Base-by-base conservation (phyloP, 2,797 vertebrate species). In the Alcedo atthis region DNA sequence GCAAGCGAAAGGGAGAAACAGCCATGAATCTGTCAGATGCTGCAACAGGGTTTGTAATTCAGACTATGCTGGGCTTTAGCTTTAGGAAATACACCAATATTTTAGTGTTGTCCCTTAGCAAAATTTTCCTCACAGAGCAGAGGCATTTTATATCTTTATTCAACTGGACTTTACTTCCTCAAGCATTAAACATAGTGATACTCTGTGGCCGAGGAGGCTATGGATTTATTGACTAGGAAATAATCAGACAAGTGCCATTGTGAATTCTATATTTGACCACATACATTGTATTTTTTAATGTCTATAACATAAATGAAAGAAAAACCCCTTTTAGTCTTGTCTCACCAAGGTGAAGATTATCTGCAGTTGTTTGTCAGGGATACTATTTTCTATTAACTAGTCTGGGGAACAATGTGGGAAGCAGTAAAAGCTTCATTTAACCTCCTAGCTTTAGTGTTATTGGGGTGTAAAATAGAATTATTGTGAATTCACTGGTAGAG, bases 161-260 rank as follows among this genome's bases (percentile, higher is more conserved):
- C 71, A 77, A 20, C 58, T 26, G 58, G 42, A 32, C 19, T 85
- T 94, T 90, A 54, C 73, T 85, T 94, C 37, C 28, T 87, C 66
- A 54, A 61, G 18, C 42, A 24, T 81, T 89, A 67, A 81, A 83
- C 78, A 58, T 16, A 71, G 79, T 30, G 62, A 92, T 89, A 67
- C 37, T 91, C 71, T 81, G 73, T 81, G 54, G 61, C 53, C 18
- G 15, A 53, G 51, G 35, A 75, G 54, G 69, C 37, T 71, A 88
- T 78, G 62, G 81, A 82, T 88, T 86, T 95, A 87, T 69, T 77
- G 75, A 81, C 71, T 33, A 77, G 64, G 43, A 95, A 95, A 80
- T 82, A 94, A 68, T 71, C 71, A 89, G 68, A 74, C 14, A 43
- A 79, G 48, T 46, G 64, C 13, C 19, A 48, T 32, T 54, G 35